These are phyloP conservation scores for Apeira syringaria DNA, from an alignment of 2,888 invertebrate species.

Conservation along the genomic window DNA sequence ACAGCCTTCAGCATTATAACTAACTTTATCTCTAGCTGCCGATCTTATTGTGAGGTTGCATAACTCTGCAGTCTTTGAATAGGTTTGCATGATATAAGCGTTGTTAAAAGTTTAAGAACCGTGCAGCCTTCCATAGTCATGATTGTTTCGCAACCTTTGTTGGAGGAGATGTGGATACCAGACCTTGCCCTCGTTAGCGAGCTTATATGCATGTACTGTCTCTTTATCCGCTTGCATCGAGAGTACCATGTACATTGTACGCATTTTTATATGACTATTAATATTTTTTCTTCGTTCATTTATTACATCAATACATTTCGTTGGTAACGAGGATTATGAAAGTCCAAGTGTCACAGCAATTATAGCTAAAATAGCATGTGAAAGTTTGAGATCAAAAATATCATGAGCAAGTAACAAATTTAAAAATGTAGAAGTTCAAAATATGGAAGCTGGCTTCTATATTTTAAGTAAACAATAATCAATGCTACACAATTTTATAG, in stretches of 20 bases:
- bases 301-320: too few relatives aligned
- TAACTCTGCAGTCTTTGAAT: neutral
- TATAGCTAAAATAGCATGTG: too few relatives aligned
- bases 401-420: too few relatives aligned
- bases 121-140: slow-evolving; percentile 28
- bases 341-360: too few relatives aligned
- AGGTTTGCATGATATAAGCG: slow-evolving; percentile 1
- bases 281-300: too few relatives aligned
- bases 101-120: slow-evolving; percentile 6
- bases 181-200: slow-evolving; percentile 53
- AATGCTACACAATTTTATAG: too few relatives aligned
- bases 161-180: slow-evolving; percentile 19
- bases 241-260: neutral
- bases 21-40: neutral
- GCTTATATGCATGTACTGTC: slow-evolving; percentile 34
- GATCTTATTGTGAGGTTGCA: slow-evolving; percentile 3
- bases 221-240: neutral
- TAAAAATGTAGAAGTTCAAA: too few relatives aligned
- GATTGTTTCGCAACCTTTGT: slow-evolving; percentile 39
- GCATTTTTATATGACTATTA: neutral
- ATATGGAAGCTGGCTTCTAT: too few relatives aligned
- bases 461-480: too few relatives aligned
- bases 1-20: neutral
- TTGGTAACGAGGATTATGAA: too few relatives aligned
- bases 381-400: too few relatives aligned